Evolutionary conservation across 2,797 vertebrate species (phyloP).

Genomic region (Pteronotus mesoamericanus): DNA sequence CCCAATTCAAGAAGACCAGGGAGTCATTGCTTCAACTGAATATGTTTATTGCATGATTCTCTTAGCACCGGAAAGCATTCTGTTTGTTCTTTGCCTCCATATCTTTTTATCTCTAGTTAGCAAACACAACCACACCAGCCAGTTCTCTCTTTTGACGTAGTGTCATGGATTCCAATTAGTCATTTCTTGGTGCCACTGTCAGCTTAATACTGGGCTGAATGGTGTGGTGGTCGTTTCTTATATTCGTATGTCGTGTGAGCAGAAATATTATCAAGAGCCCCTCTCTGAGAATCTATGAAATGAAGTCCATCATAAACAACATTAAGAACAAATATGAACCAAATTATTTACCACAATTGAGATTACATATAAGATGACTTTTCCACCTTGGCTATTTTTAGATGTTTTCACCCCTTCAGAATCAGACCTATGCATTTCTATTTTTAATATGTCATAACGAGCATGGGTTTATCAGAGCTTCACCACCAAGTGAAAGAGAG

Average conservation of each 20-base stretch:
- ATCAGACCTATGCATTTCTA: not conserved
- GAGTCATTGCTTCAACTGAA: not conserved
- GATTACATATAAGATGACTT: not conserved
- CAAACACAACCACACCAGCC: not conserved
- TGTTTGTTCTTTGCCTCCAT: not conserved
- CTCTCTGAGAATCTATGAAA: not conserved
- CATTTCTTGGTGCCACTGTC: not conserved
- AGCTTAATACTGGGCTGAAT: not conserved
- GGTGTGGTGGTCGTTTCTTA: not conserved
- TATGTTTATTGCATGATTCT: not conserved
- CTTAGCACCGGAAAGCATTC: conserved; percentile 14
- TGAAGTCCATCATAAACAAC: not conserved
- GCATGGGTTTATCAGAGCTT: not conserved
- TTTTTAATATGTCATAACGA: not conserved
- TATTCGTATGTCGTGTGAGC: not conserved
- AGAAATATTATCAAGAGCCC: not conserved
- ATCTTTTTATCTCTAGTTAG: not conserved
- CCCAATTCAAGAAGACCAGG: not conserved
- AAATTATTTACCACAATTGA: not conserved
- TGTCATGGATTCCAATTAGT: not conserved
- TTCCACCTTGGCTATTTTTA: not conserved
- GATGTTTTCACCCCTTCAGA: conserved; percentile 6
- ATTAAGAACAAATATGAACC: not conserved
- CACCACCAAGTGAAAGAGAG: not conserved
- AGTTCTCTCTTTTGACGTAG: not conserved